phyloP scores from a whole-genome alignment of 2,888 invertebrate species.

The Unio pictorum region DNA sequence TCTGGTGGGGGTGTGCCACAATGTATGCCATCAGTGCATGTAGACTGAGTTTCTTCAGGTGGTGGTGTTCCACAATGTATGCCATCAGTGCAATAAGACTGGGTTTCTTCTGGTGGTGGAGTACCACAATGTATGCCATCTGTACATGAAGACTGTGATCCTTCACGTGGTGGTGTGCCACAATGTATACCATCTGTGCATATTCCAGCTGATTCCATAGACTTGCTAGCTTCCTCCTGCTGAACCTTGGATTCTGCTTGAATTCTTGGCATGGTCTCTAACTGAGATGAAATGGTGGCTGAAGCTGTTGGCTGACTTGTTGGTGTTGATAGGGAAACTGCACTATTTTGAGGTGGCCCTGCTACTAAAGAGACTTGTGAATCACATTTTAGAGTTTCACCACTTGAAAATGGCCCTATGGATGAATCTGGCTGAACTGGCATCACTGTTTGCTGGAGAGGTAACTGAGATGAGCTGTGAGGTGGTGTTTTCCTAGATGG shows the following conservation, averaged over 20 bases:
- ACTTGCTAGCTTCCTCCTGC: background rate
- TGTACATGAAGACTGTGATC: conserved; percentile 7
- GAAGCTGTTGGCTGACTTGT: background rate
- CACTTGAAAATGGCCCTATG: too few species aligned
- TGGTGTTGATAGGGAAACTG: too few species aligned
- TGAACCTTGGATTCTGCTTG: too few species aligned
- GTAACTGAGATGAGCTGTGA: conserved; percentile 1
- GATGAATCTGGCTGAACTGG: too few species aligned
- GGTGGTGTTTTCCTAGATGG: background rate
- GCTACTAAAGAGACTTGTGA: too few species aligned
- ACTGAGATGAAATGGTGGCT: too few species aligned
- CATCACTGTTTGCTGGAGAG: conserved; percentile 1
- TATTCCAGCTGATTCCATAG: conserved; percentile 8
- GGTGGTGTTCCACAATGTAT: conserved; percentile 40
- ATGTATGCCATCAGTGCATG: conserved; percentile 34
- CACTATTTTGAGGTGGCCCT: too few species aligned
- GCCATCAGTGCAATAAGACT: conserved; percentile 18
- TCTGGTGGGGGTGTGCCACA: conserved; percentile 23
- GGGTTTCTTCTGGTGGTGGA: conserved; percentile 10
- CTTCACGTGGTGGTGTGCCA: conserved; percentile 30
- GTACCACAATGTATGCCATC: conserved; percentile 25
- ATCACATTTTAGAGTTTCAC: too few species aligned
- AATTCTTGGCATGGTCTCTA: too few species aligned
- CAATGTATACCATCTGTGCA: conserved; percentile 34
- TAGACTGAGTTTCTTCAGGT: conserved; percentile 11